phyloP scores from a whole-genome alignment of 2,797 vertebrate species.

The Thalassophryne amazonica region DNA sequence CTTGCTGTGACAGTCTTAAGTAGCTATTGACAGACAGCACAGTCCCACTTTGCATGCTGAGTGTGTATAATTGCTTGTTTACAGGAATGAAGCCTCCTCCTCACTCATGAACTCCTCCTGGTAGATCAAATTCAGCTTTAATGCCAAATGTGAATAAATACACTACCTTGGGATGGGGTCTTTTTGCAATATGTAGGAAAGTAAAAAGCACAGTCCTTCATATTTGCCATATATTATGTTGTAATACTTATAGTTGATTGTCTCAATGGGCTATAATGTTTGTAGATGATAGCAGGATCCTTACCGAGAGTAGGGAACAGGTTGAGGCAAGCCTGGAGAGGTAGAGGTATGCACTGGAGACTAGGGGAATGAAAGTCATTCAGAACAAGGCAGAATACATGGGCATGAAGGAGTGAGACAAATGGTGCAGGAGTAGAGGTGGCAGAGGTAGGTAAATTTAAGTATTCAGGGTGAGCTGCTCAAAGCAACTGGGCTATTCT shows the following conservation, averaged over 20 bases:
- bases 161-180: neutral
- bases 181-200: constrained; percentile 6
- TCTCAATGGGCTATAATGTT: no score
- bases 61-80: constrained; percentile 74
- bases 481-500: no score
- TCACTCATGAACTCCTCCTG: constrained; percentile 45
- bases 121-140: constrained; percentile 51
- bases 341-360: no score
- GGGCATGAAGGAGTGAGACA: no score
- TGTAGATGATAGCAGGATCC: no score
- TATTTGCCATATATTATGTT: neutral
- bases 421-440: no score
- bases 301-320: no score
- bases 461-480: no score
- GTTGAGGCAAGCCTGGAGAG: no score
- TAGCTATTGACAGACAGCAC: constrained; percentile 67
- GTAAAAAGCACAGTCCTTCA: constrained; percentile 4
- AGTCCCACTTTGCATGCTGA: constrained; percentile 55
- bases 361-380: no score
- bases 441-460: no score
- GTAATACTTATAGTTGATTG: neutral
- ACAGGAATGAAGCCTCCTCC: constrained; percentile 54
- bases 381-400: no score
- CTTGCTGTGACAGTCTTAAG: constrained; percentile 70
- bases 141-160: constrained; percentile 35